Evolutionary conservation across 1,140 invertebrate genomes (phyloP).

Genomic region (Gonioctena quinquepunctata): DNA sequence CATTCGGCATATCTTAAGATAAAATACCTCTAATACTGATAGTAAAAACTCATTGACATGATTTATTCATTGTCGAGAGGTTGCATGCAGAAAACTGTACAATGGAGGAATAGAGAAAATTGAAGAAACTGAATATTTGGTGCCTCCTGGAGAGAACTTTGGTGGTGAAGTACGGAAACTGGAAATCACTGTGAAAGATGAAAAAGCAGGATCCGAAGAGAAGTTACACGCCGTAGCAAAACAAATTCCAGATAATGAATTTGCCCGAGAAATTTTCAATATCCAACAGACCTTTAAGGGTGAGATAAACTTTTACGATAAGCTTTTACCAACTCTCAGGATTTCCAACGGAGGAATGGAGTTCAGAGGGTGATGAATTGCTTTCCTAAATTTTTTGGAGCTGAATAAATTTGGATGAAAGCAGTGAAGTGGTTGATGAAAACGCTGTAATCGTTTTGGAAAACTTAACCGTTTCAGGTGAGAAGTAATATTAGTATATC

Average conservation of each 20-base stretch:
- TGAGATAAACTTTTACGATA: slow-evolving; percentile 45
- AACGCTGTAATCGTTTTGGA: slow-evolving; percentile 53
- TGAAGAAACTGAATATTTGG: slow-evolving; percentile 43
- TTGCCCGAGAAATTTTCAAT: slow-evolving; percentile 52
- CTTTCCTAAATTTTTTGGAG: slow-evolving; percentile 41
- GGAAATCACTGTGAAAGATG: slow-evolving; percentile 34
- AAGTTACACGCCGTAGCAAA: slow-evolving; percentile 56
- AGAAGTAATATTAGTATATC: no score
- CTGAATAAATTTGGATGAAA: slow-evolving; percentile 34
- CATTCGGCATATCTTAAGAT: no score
- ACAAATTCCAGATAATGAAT: slow-evolving; percentile 51
- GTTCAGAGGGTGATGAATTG: slow-evolving; percentile 23
- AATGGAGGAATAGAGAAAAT: no score
- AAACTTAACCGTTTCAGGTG: slow-evolving; percentile 51
- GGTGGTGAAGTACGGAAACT: slow-evolving; percentile 62
- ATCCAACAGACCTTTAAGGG: slow-evolving; percentile 55
- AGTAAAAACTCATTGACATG: no score
- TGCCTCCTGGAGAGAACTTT: slow-evolving; percentile 65
- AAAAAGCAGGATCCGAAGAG: slow-evolving; percentile 31
- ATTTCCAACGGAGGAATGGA: slow-evolving; percentile 36
- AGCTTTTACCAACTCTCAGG: slow-evolving; percentile 30
- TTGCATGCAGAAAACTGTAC: no score
- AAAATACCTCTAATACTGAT: no score
- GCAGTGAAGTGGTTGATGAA: slow-evolving; percentile 37
- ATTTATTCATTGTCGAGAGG: no score